Evolutionary conservation across 2,797 vertebrate species (phyloP), one percentile per base, ranked within the genome.

Genomic region (Percopsis omiscomaycus): DNA sequence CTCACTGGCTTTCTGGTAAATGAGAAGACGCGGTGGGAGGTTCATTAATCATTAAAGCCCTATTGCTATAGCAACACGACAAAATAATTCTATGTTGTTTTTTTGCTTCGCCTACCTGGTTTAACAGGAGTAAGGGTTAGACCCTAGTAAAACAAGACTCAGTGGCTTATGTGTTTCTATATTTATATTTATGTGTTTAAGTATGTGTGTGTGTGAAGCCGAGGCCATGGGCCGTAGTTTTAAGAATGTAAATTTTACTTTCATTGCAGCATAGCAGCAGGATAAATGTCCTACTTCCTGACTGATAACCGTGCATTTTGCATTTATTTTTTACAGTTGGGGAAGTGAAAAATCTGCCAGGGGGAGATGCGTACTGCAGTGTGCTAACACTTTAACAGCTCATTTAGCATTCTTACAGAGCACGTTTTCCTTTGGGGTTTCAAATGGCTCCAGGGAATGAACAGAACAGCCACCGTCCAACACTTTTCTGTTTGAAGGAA

Each of bases 41-140:
- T 88, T 75, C 84, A 89, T 85, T 90, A 89, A 89, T 89, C 83
- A 78, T 78, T 71, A 61, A 83, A 84, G 77, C 84, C 71, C 68
- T 66, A 72, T 80, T 79, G 64, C 75, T 75, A 67, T 71, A 62
- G 84, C 74, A 77, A 82, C 79, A 66, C 55, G 59, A 76, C 79
- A 77, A 76, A 75, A 73, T 74, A 88, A 85, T 85, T 82, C 81
- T 76, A 72, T 59, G 64, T 74, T 82, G 80, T 78, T 88, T 84
- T 83, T 46, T 55, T 57, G 52, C 78, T 60, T 52, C 79, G 84
- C 81, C 87, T 82, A 87, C 81, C 86, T 85, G 81, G 81, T 86
- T 77, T 75, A 74, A 78, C 64, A 78, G 61, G 63, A 71, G 62
- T 50, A 76, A 53, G 65, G 79, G 81, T 83, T 71, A 77, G 74